Evolutionary conservation across 2,113 vertebrate species (phyloP).

Genomic region (Lophochroa leadbeateri): DNA sequence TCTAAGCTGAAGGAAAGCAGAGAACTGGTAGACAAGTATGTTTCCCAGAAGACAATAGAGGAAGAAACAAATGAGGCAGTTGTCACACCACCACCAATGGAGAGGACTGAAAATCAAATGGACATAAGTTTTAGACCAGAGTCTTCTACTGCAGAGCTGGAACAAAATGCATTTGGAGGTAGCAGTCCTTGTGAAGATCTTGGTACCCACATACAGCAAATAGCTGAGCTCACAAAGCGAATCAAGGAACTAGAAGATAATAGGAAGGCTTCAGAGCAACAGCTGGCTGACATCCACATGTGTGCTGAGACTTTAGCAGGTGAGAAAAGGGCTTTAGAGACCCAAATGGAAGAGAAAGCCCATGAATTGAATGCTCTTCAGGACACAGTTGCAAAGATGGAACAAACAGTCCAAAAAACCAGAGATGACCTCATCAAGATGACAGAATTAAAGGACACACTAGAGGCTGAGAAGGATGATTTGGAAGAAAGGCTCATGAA

Average conservation of each 20-base stretch:
- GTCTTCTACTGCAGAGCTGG: neutral
- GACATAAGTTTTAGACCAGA: neutral
- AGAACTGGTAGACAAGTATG: constrained; percentile 6
- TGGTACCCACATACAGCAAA: constrained; percentile 31
- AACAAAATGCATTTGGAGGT: neutral
- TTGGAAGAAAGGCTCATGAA: constrained; percentile 97
- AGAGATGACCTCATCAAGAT: constrained; percentile 78
- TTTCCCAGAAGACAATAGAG: neutral
- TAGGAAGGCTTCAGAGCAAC: constrained; percentile 45
- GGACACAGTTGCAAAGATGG: constrained; percentile 50
- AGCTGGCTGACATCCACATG: neutral
- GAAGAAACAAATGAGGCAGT: constrained; percentile 30
- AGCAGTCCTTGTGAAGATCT: constrained; percentile 10
- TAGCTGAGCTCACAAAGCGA: constrained; percentile 59
- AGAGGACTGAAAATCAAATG: constrained; percentile 18
- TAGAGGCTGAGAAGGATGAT: constrained; percentile 92
- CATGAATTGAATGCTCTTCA: constrained; percentile 57
- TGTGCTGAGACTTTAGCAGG: constrained; percentile 38
- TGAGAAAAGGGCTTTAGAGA: constrained; percentile 70
- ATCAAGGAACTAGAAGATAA: constrained; percentile 63
- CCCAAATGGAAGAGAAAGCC: constrained; percentile 54
- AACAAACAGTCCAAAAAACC: constrained; percentile 55
- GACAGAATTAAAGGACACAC: constrained; percentile 68
- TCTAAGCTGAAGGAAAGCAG: constrained; percentile 50
- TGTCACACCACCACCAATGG: neutral